A percentile compares a stretch with the other conserved stretches of the same genome.
Conservation (phyloP, 2,888 invertebrate genomes). For the Himalopsyche kuldschensis region DNA sequence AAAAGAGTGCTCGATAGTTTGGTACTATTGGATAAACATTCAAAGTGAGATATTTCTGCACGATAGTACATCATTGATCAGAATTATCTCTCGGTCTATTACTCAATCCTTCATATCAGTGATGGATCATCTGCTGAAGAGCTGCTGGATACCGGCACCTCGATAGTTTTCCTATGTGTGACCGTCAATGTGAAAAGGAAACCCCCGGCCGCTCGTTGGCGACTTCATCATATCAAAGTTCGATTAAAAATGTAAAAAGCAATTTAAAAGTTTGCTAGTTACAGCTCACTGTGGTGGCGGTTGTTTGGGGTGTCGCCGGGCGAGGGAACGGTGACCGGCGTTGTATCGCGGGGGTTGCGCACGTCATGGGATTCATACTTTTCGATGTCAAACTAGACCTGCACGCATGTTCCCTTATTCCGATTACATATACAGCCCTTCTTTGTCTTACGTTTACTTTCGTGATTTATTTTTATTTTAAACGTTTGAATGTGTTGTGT, state of each 20-base stretch:
- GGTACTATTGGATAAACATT: too few species aligned
- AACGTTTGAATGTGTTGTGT: background rate
- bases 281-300: slow-evolving; percentile 30
- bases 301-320: background rate
- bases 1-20: too few species aligned
- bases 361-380: background rate
- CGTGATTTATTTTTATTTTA: background rate
- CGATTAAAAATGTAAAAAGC: slow-evolving; percentile 41
- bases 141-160: too few species aligned
- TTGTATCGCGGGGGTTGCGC: background rate
- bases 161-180: background rate
- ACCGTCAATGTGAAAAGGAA: slow-evolving; percentile 3
- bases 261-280: slow-evolving; percentile 40
- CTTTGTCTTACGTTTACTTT: background rate
- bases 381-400: background rate
- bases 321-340: background rate
- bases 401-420: background rate
- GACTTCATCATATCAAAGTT: slow-evolving; percentile 40
- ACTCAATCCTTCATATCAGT: too few species aligned
- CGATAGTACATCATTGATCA: too few species aligned
- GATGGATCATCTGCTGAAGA: too few species aligned
- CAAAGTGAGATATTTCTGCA: too few species aligned
- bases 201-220: slow-evolving; percentile 37
- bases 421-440: background rate
- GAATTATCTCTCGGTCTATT: too few species aligned